Conservation (phyloP, 2,888 invertebrate species). For the Ophion obscuratus region DNA sequence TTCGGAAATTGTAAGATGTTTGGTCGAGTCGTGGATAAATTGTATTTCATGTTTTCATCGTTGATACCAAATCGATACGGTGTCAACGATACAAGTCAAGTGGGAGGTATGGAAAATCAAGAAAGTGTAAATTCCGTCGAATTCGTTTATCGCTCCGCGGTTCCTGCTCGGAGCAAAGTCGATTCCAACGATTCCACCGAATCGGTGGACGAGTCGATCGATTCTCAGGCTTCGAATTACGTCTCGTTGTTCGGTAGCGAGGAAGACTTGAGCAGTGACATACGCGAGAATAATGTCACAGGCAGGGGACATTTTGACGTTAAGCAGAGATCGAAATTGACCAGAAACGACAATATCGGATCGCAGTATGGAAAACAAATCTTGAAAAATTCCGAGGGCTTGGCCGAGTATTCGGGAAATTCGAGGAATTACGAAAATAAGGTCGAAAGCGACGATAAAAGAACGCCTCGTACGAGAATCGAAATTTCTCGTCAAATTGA, state of each 20-base stretch:
- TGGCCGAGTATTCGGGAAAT: conserved; percentile 34
- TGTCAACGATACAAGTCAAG: conserved; percentile 24
- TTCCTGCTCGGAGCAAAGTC: conserved; percentile 34
- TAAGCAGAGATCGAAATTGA: conserved; percentile 69
- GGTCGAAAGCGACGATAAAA: not conserved
- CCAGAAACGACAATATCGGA: conserved; percentile 67
- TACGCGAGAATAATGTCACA: conserved; percentile 11
- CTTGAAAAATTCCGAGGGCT: conserved; percentile 15
- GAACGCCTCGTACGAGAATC: not conserved
- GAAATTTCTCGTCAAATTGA: conserved; percentile 20
- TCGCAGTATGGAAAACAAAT: conserved; percentile 46
- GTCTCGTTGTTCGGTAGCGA: conserved; percentile 57
- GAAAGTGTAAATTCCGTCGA: conserved; percentile 55
- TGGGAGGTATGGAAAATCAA: conserved; percentile 40
- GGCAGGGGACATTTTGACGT: conserved; percentile 41
- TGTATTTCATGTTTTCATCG: conserved; percentile 63
- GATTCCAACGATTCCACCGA: conserved; percentile 57
- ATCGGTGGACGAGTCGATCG: conserved; percentile 60
- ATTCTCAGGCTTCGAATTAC: conserved; percentile 64
- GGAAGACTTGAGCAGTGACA: conserved; percentile 37
- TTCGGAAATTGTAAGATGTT: conserved; percentile 53
- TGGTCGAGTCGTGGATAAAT: conserved; percentile 60
- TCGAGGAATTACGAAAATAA: conserved; percentile 19
- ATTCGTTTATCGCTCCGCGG: conserved; percentile 63
- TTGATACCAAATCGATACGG: conserved; percentile 53